Evolutionary conservation across 2,113 vertebrate genomes (phyloP), one percentile per base, ranked within the genome.

Genomic region (Oryzias melastigma): DNA sequence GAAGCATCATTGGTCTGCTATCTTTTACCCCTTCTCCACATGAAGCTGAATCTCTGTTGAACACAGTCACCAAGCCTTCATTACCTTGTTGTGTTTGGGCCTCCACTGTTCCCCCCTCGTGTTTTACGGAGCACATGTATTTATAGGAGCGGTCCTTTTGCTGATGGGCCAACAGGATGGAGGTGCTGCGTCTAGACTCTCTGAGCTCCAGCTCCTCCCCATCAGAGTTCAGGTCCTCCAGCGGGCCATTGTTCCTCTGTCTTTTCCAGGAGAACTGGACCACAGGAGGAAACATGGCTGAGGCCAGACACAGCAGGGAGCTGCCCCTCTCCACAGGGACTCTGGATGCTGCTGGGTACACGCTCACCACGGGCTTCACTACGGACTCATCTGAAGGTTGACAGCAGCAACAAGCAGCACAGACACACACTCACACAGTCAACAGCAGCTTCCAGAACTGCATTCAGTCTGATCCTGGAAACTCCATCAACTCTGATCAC

Each of bases 261-360:
- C 45, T 69, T 17, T 16, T 73, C 77, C 68, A 80, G 73, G 60
- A 69, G 64, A 80, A 65, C 1, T 1, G 48, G 52, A 76, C 51
- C 68, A 52, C 63, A 35, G 35, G 35, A 35, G 35, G 35, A 35
- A 35, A 35, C 35, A 35, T 35, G 8, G 8, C 35, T 35, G 35
- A 35, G 35, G 35, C 35, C 35, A 35, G 35, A 35, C 35, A 35
- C 35, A 35, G 35, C 35, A 35, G 10, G 58, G 58, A 27, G 19
- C 35, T 35, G 35, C 35, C 10, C 35, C 35, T 8, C 35, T 35
- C 35, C 35, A 35, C 35, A 35, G 8, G 35, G 35, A 35, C 35
- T 35, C 35, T 35, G 35, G 35, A 35, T 35, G 35, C 35, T 35
- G 35, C 35, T 35, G 35, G 35, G 35, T 35, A 35, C 35, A 35